Conservation (phyloP, 2,888 invertebrate genomes). For the Rhimphoctona megacephalus region DNA sequence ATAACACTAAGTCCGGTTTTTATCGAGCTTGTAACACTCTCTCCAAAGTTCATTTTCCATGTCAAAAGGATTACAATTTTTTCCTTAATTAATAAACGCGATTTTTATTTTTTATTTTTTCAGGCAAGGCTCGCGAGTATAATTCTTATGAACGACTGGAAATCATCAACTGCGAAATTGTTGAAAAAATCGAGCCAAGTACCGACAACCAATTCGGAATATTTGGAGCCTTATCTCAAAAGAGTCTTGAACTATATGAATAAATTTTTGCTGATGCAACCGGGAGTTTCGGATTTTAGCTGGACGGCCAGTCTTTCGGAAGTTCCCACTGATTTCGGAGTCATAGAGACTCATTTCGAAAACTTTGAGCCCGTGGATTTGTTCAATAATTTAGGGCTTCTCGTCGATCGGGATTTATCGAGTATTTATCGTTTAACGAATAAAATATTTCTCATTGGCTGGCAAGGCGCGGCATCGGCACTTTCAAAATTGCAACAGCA, state of each 20-base stretch:
- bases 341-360: conserved; percentile 34
- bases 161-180: conserved; percentile 15
- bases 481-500: conserved; percentile 54
- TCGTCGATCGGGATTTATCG: conserved; percentile 60
- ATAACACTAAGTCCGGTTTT: background rate
- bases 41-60: background rate
- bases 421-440: conserved; percentile 52
- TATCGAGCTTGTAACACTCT: background rate
- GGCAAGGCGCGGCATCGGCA: conserved; percentile 51
- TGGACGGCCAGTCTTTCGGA: background rate
- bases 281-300: background rate
- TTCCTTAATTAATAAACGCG: background rate
- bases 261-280: conserved; percentile 5
- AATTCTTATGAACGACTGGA: conserved; percentile 14
- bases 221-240: conserved; percentile 10
- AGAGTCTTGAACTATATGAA: background rate
- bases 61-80: background rate
- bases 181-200: conserved; percentile 28
- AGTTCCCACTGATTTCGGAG: conserved; percentile 18
- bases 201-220: background rate
- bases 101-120: background rate
- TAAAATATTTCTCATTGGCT: conserved; percentile 61
- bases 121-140: conserved; percentile 14
- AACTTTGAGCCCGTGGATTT: conserved; percentile 57
- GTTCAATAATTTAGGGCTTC: conserved; percentile 52